Evolutionary conservation across 92 coral and sea anemone species (phyloP), one percentile per base, ranked within the genome.

Genomic region (Parazoanthus swiftii): DNA sequence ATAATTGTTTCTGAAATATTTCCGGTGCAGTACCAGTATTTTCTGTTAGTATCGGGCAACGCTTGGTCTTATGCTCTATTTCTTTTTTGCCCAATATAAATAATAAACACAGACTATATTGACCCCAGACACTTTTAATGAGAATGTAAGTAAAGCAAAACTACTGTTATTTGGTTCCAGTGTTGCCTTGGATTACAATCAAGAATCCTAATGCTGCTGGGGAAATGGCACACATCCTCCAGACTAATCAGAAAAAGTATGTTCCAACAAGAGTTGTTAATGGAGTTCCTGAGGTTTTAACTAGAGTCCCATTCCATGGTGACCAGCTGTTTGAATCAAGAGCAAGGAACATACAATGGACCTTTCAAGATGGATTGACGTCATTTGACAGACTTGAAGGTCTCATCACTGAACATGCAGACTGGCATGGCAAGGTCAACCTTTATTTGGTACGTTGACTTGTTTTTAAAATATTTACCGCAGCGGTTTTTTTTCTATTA

Each of bases 251-350:
- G 35, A 20, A 83, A 42, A 58, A 29, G 26, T 83, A 83, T 83
- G 87, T 83, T 38, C 87, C 87, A 2, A 35, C 46, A 18, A 43
- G 39, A 15, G 3, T 54, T 1, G 51, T 46, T 46, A 71, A 86
- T 54, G 77, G 71, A 16, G 14, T 29, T 25, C 89, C 56, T 10
- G 85, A 86, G n/a, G 74, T 68, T 36, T 36, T 68, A 10, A 68
- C 74, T 3, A 25, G 9, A 68, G 76, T 86, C n/a, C 89, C 89
- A 58, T 76, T 86, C 56, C 89, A 86, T 86, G 89, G 89, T 37
- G 89, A 86, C 50, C 89, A 86, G 74, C 77, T 38, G 42, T 38
- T 38, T 38, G 42, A 38, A 38, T 1, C 42, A 1, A 38, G 42
- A 3, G 42, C 42, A 38, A 38, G 42, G 42, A 38, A 38, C 50